Evolutionary conservation across 2,888 invertebrate species (phyloP), one percentile per base, ranked within the genome.

Genomic region (Phyto melanocephala): DNA sequence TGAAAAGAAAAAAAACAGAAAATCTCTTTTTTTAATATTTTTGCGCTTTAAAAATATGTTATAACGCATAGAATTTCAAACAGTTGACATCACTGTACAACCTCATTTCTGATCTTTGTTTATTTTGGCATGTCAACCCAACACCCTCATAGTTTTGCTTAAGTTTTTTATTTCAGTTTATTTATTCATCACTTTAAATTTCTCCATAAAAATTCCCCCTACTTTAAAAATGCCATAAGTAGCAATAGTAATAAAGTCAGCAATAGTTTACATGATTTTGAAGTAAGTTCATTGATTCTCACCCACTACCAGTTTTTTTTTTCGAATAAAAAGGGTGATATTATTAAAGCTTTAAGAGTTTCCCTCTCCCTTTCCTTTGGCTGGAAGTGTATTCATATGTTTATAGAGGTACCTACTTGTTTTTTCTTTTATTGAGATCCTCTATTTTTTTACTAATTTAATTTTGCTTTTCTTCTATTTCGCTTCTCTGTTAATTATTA

Each of bases 181-280:
- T 67, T 77, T 76, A 80, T 81, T 72, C 67, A 77, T 67, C 65
- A 81, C 40, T 81, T 81, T 40, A 68, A 60, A 72, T 65, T 72
- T 72, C 20, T 13, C 17, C 37, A 54, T 28, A 67, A 79, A 74
- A 74, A 72, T 60, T 67, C 13, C 65, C 67, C 70, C 40, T 24
- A 8, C 20, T 22, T 13, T 33, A 15, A 3, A 15, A 45, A 58
- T 3, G 47, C 47, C 7, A 33, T n/a, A 10, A 45, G n/a, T 40
- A 60, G 10, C 42, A 60, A 15, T 42, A 24, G 5, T 5, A 35
- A 24, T 52, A 63, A 63, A 62, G 56, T n/a, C 37, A 68, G 24
- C 22, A 33, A 28, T 15, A 54, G 42, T 63, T 63, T 52, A 42
- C 42, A 42, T 40, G 63, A 47, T 71, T 50, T 70, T 54, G 22